Evolutionary conservation across 2,797 vertebrate species (phyloP).

Genomic region (Sebastes nivosus): DNA sequence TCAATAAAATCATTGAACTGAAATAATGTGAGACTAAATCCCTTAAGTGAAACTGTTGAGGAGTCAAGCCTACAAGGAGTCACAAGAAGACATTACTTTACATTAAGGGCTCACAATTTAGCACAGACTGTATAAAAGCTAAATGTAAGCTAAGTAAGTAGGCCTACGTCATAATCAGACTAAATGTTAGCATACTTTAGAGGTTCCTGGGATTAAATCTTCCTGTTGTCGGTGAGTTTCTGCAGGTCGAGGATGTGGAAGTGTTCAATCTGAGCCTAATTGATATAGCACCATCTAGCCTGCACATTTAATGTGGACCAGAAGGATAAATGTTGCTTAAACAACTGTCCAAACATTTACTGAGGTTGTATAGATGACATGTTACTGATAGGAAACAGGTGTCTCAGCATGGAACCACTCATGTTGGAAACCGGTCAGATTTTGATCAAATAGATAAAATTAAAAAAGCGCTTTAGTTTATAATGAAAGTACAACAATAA

Average conservation of each 20-base stretch:
- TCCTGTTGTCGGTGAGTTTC: not conserved
- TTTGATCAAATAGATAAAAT: rapidly evolving
- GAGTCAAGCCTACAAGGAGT: too few relatives aligned
- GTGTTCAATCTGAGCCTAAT: not conserved
- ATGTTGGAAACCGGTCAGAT: not conserved
- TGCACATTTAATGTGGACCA: not conserved
- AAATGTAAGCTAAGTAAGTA: too few relatives aligned
- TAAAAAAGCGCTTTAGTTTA: not conserved
- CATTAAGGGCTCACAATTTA: too few relatives aligned
- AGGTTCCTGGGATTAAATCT: not conserved
- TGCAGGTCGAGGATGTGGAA: not conserved
- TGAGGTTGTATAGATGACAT: not conserved
- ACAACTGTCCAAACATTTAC: not conserved
- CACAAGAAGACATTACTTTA: too few relatives aligned
- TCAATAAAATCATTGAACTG: not conserved
- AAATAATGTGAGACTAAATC: not conserved
- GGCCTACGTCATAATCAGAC: too few relatives aligned
- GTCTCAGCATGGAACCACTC: not conserved
- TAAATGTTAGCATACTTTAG: too few relatives aligned
- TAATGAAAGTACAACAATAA: not conserved
- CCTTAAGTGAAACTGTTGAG: too few relatives aligned
- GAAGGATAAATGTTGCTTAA: not conserved
- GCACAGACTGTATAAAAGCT: too few relatives aligned
- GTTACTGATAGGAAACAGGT: not conserved
- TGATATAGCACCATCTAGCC: not conserved